These are phyloP conservation scores for Steinernema hermaphroditum DNA, from an alignment of 2,888 invertebrate species.

Conservation along the genomic window DNA sequence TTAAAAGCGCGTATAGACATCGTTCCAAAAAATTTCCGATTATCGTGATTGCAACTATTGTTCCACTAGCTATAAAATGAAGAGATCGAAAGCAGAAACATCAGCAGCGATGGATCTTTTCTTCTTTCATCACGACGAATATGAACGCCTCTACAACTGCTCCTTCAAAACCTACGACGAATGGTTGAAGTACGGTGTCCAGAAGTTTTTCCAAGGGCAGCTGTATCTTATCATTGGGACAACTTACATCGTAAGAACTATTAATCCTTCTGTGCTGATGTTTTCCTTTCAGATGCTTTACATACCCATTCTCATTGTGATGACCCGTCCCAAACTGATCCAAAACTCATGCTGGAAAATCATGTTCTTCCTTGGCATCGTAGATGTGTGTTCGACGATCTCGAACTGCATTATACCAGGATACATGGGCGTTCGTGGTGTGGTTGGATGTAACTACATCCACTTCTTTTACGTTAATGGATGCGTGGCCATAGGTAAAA, in stretches of 20 bases:
- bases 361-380: background rate
- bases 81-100: too few relatives aligned
- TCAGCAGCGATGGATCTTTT: background rate
- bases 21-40: background rate
- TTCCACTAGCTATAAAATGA: too few relatives aligned
- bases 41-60: background rate
- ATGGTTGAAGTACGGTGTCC: background rate
- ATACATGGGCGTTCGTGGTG: background rate
- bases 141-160: slow-evolving; percentile 6
- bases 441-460: background rate
- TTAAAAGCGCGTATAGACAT: background rate
- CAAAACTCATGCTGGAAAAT: background rate
- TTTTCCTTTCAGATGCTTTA: background rate
- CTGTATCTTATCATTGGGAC: background rate
- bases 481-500: background rate
- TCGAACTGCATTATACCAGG: background rate
- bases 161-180: background rate
- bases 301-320: background rate
- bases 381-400: background rate
- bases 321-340: background rate
- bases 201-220: background rate
- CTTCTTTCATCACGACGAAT: background rate
- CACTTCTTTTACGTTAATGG: background rate
- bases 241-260: background rate
- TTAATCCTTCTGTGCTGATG: background rate